Conservation (phyloP, 2,797 vertebrate species). For the Pipistrellus pipistrellus region DNA sequence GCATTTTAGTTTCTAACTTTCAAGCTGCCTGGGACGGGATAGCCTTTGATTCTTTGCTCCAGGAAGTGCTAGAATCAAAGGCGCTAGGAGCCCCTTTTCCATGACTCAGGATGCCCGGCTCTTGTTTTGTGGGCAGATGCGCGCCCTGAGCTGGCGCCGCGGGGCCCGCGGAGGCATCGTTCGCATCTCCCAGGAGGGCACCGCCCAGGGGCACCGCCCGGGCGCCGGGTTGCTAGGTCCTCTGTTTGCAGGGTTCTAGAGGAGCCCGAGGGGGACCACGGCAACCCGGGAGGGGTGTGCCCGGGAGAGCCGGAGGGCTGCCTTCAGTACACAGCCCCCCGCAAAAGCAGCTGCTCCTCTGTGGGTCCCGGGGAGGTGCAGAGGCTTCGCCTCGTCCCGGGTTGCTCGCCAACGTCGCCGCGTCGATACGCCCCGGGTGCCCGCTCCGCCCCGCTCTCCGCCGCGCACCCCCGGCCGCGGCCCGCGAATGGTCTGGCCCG, state of each 20-base stretch:
- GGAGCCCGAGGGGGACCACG: slow-evolving; percentile 65
- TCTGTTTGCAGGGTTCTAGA: slow-evolving; percentile 76
- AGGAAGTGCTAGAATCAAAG: background rate
- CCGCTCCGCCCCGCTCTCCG: background rate
- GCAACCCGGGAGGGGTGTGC: background rate
- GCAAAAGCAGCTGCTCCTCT: accelerated
- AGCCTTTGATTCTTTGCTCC: background rate
- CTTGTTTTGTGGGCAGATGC: accelerated
- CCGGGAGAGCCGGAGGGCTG: background rate
- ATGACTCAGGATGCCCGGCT: background rate
- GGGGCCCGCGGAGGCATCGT: accelerated
- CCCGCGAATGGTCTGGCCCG: slow-evolving; percentile 73
- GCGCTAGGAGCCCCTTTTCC: background rate
- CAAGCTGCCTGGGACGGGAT: background rate
- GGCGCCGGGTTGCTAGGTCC: slow-evolving; percentile 73
- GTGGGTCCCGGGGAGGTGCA: accelerated
- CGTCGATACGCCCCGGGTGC: background rate
- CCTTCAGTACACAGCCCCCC: accelerated
- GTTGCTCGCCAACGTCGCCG: background rate
- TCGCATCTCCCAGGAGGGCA: background rate
- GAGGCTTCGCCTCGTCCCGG: background rate
- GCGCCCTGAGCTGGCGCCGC: accelerated
- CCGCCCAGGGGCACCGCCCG: slow-evolving; percentile 64
- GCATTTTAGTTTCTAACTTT: slow-evolving; percentile 58
- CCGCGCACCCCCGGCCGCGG: slow-evolving; percentile 55